Percentiles rank a stretch among this genome's conserved stretches.
Evolutionary conservation across 1,140 invertebrate species (phyloP).

Genomic region (Campoletis sonorensis): DNA sequence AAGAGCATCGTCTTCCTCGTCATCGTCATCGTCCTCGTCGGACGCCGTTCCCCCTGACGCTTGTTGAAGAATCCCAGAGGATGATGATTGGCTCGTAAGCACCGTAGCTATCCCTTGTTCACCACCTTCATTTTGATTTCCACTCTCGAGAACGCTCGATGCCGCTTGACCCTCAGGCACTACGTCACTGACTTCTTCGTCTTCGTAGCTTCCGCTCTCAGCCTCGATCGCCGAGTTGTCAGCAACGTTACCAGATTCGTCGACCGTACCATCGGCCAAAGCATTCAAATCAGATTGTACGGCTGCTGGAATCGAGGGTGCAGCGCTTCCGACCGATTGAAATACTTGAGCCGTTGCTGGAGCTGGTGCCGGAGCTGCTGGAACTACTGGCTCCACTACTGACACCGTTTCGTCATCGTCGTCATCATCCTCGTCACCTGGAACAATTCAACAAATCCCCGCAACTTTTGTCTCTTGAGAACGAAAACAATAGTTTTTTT

Average conservation of each 20-base stretch:
- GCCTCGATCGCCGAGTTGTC: slow-evolving; percentile 61
- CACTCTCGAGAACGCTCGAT: slow-evolving; percentile 59
- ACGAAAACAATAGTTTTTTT: not conserved
- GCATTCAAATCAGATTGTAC: slow-evolving; percentile 69
- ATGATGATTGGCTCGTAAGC: slow-evolving; percentile 63
- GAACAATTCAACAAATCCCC: not conserved
- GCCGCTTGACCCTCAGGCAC: slow-evolving; percentile 72
- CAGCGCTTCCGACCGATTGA: slow-evolving; percentile 63
- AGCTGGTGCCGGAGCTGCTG: slow-evolving; percentile 63
- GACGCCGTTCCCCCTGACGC: slow-evolving; percentile 59
- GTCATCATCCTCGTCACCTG: slow-evolving; percentile 82
- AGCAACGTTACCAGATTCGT: slow-evolving; percentile 64
- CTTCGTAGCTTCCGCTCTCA: slow-evolving; percentile 63
- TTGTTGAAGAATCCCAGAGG: slow-evolving; percentile 58
- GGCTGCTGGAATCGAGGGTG: slow-evolving; percentile 66
- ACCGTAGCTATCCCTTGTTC: slow-evolving; percentile 61
- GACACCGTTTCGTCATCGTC: slow-evolving; percentile 80
- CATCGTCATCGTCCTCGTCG: slow-evolving; percentile 75
- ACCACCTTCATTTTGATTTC: slow-evolving; percentile 59
- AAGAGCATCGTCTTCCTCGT: slow-evolving; percentile 73
- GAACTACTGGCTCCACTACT: slow-evolving; percentile 61
- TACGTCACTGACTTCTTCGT: slow-evolving; percentile 79
- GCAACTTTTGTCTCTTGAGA: not conserved
- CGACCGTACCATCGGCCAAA: slow-evolving; percentile 65
- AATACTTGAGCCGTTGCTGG: slow-evolving; percentile 56